A percentile compares a stretch with the other conserved stretches of the same genome.
These are phyloP conservation scores for Recurvirostra avosetta DNA, from an alignment of 2,113 vertebrate species.

Conservation along the genomic window DNA sequence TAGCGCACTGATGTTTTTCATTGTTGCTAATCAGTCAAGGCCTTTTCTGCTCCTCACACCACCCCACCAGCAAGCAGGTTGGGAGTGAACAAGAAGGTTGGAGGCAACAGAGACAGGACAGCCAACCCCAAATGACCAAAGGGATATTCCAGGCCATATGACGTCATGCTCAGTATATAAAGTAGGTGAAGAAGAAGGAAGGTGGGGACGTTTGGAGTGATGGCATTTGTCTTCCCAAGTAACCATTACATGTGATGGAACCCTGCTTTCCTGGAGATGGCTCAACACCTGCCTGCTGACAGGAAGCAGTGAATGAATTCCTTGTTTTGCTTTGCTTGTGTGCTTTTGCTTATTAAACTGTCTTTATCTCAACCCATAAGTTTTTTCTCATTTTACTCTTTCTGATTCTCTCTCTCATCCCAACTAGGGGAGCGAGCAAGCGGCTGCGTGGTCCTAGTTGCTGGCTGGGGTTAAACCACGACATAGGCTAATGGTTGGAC, in stretches of 20 bases:
- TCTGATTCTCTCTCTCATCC: not conserved
- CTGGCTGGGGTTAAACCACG: not conserved
- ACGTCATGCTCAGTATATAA: not conserved
- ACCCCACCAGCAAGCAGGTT: not conserved
- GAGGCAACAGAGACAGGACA: not conserved
- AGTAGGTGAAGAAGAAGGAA: not conserved
- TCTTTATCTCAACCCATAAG: not conserved
- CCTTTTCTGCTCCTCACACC: not conserved
- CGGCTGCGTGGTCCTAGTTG: no score
- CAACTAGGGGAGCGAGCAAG: not conserved
- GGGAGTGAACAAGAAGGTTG: not conserved
- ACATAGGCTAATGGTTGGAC: not conserved
- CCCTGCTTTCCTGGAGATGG: not conserved
- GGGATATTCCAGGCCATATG: not conserved
- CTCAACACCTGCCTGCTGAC: not conserved
- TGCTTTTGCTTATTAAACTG: not conserved
- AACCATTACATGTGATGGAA: not conserved
- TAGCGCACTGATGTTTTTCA: not conserved
- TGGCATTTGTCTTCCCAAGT: not conserved
- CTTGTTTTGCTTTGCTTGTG: not conserved
- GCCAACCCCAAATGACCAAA: not conserved
- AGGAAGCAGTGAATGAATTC: not conserved
- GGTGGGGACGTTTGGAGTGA: not conserved
- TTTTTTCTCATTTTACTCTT: not conserved
- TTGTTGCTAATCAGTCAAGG: not conserved